Base-by-base conservation (phyloP, 2,888 invertebrate genomes). In the Caradrina kadenii region DNA sequence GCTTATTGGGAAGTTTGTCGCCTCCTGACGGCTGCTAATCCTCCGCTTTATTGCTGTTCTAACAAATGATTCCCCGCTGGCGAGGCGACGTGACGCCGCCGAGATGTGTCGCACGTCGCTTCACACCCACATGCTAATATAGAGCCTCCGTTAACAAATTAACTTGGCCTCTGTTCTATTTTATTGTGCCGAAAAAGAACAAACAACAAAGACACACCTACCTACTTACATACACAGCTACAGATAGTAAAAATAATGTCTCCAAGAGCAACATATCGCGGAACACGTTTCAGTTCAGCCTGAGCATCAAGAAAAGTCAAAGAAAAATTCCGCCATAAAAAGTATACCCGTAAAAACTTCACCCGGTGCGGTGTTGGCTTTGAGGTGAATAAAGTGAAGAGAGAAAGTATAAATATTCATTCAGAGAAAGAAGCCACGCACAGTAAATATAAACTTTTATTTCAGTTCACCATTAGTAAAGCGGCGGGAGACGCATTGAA, bases 401-500 rank as follows among this genome's bases (percentile, higher is more conserved):
- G 89, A 88, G 87, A 91, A 89, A 89, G 89, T 93, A 95, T 95
- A 94, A 95, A 95, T 94, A 95, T 94, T 95, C 93, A 95, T 95
- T 92, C 86, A 81, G 83, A 86, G 89, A 88, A 88, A 89, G 90
- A 89, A 88, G 85, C 90, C 89, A 94, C 93, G 93, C 93, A 93
- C 93, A 91, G 92, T 93, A 94, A 95, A 94, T 94, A 95, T 92
- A 94, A 95, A 95, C 94, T 95, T 95, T 94, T 94, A 94, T 94
- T 94, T 92, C 91, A 91, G 91, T 91, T 88, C 88, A 85, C 93
- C 92, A 92, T 93, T 92, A 93, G 90, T 87, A 86, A 87, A 87
- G 82, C 87, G 88, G 84, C 86, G 84, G 87, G 89, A 88, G 90
- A 91, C 89, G 90, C 93, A 94, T 94, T 94, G 93, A 91, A 93